phyloP scores from a whole-genome alignment of 2,113 vertebrate species.

The Coptodon rendalli region DNA sequence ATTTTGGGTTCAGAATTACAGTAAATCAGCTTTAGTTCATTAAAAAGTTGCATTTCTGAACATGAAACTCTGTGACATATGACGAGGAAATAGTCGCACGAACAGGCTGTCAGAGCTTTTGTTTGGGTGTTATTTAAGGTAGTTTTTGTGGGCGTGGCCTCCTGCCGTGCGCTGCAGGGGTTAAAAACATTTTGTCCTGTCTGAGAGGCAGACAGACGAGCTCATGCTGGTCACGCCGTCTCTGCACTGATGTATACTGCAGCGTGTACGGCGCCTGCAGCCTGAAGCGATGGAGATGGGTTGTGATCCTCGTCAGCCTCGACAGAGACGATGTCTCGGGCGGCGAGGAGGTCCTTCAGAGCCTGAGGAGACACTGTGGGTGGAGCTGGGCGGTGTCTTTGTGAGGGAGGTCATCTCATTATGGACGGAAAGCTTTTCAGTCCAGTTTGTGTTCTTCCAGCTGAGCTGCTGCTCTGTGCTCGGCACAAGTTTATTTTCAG shows the following conservation, averaged over 20 bases:
- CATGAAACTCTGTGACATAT: neutral
- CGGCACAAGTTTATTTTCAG: neutral
- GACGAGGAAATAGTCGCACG: neutral
- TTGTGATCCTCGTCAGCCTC: neutral
- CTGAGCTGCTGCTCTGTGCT: neutral
- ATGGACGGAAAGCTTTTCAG: neutral
- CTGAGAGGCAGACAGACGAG: neutral
- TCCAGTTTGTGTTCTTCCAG: neutral
- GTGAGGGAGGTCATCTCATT: neutral
- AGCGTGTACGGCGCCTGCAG: neutral
- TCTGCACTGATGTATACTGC: neutral
- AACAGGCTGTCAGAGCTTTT: neutral
- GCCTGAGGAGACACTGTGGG: neutral
- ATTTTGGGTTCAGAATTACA: neutral
- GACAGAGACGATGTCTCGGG: neutral
- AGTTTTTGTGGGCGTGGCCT: neutral
- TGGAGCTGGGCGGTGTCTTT: neutral
- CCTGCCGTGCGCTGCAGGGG: neutral
- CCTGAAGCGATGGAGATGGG: neutral
- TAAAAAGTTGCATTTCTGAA: neutral
- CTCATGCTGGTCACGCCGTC: fast-evolving
- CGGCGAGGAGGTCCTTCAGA: neutral
- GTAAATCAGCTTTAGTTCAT: neutral
- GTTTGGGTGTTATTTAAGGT: neutral
- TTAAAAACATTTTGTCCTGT: neutral